Conservation (phyloP, 2,797 vertebrate genomes). For the Periophthalmus magnuspinnatus region DNA sequence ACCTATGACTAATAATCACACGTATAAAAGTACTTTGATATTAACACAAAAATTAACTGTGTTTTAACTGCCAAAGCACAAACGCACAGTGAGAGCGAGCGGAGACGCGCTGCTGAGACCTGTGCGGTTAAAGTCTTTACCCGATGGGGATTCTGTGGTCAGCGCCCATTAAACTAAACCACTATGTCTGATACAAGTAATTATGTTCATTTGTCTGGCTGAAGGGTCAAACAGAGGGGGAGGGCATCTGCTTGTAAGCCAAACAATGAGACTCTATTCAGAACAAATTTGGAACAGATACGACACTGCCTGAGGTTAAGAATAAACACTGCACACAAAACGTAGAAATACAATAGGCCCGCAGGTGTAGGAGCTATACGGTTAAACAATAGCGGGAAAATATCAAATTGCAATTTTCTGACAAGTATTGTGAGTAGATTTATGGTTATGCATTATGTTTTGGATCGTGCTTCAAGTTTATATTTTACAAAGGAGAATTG, state of each 20-base stretch:
- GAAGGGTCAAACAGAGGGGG: not conserved
- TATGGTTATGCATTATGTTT: no score
- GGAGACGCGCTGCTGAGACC: slow-evolving; percentile 23
- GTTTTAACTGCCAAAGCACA: not conserved
- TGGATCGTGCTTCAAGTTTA: not conserved
- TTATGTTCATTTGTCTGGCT: slow-evolving; percentile 28
- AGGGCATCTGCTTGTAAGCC: not conserved
- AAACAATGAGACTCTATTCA: slow-evolving; percentile 7
- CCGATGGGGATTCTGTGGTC: slow-evolving; percentile 30
- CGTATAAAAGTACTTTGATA: not conserved
- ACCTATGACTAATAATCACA: no score
- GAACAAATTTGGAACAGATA: slow-evolving; percentile 2
- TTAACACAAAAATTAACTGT: not conserved
- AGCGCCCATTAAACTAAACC: slow-evolving; percentile 16
- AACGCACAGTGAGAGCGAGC: no score
- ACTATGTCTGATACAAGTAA: slow-evolving; percentile 26
- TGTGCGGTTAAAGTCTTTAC: slow-evolving; percentile 11
- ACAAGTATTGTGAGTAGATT: not conserved
- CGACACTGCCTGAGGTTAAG: not conserved
- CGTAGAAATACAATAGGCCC: not conserved
- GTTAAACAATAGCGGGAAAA: not conserved
- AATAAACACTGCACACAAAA: not conserved
- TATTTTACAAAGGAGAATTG: not conserved
- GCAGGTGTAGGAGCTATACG: not conserved
- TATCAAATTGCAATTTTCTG: not conserved